Base-by-base conservation (phyloP, 2,113 vertebrate genomes). In the Anguilla japonica region DNA sequence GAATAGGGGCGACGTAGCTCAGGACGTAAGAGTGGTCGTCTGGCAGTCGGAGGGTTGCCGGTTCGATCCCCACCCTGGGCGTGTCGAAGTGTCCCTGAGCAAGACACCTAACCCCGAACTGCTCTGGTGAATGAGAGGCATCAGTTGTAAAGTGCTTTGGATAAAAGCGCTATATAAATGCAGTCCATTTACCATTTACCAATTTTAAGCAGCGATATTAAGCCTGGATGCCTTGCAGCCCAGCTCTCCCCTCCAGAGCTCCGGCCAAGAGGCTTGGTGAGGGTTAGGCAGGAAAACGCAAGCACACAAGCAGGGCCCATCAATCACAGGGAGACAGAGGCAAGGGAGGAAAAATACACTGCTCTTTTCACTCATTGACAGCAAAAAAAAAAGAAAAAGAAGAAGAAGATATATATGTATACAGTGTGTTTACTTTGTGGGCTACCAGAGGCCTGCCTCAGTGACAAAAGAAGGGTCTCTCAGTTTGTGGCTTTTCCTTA, bases 381-480 rank as follows among this genome's bases (percentile, higher is more conserved):
- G 43, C 46, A 57, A 67, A 40, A 84, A 67, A 87, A 84, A 67
- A 34, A 34, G 34, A 34, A 34, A 34, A 34, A 34, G 34, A 34
- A 34, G 34, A 34, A 34, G 34, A 34, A 6, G 5, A 22, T 67
- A 67, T 67, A 26, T 67, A 67, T 81, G 84, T 84, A 87, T 79
- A 29, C 87, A 63, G 40, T 40, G 67, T 87, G 83, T 87, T 87
- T 84, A 84, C 75, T 87, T 87, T 84, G 83, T 84, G 87, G 87
- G 75, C 53, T 84, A 84, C 80, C 83, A n/a, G 83, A 83, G 71
- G 41, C 83, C 78, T 39, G 78, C 83, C 83, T 84, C 87, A 81
- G 82, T 67, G 75, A 87, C 87, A 87, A 84, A 34, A 81, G 83
- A 87, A 56, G 78, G 78, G 39, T 84, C 75, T 81, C 83, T 50